Evolutionary conservation across 2,888 invertebrate species (phyloP).

Genomic region (Glyphotaelius pellucidus): DNA sequence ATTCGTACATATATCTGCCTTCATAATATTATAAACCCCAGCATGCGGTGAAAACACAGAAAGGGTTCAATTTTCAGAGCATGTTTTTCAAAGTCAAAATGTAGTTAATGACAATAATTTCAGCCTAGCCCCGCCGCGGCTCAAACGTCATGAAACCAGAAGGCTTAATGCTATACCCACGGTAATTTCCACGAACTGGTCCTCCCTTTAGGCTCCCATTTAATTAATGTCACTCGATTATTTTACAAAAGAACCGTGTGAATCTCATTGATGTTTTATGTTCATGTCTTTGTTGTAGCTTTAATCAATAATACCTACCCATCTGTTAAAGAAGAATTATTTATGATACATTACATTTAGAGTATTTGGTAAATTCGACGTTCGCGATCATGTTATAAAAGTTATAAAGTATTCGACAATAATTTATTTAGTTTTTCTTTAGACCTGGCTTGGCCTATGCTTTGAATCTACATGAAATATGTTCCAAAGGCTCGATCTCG

Average conservation of each 20-base stretch:
- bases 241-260: not conserved
- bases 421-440: too few species aligned
- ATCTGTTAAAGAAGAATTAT: too few species aligned
- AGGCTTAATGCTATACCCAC: not conserved
- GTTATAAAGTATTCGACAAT: too few species aligned
- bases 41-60: not conserved
- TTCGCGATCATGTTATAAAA: too few species aligned
- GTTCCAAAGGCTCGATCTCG: too few species aligned
- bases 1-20: too few species aligned
- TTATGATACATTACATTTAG: too few species aligned
- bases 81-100: not conserved
- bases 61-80: not conserved
- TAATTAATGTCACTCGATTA: not conserved
- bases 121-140: not conserved
- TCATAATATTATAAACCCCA: not conserved
- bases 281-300: not conserved
- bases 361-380: too few species aligned
- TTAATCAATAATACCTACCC: not conserved
- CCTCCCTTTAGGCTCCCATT: not conserved
- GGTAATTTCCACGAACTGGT: not conserved
- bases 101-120: not conserved
- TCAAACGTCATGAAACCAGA: constrained; percentile 3
- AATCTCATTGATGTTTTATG: not conserved
- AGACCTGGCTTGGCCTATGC: too few species aligned
- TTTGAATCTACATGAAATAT: too few species aligned